These are phyloP conservation scores for Griposia aprilina DNA, from an alignment of 2,888 invertebrate species.

Conservation along the genomic window DNA sequence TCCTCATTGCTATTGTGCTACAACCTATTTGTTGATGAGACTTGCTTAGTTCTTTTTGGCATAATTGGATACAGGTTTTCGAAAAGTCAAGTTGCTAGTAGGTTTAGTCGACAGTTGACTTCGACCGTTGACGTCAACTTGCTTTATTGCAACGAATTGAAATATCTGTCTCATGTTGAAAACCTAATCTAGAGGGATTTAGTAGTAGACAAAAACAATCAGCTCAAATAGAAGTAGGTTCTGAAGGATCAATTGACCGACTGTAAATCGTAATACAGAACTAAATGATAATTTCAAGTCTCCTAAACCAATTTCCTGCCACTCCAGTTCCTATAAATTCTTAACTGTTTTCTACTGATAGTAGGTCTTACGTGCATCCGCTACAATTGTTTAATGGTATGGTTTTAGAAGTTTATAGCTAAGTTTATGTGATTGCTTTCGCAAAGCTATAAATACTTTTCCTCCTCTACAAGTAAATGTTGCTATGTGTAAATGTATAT, in stretches of 20 bases:
- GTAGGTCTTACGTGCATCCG: slow-evolving; percentile 39
- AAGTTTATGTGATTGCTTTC: slow-evolving; percentile 53
- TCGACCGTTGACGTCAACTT: background rate
- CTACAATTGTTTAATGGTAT: slow-evolving; percentile 45
- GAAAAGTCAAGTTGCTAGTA: background rate
- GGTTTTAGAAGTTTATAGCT: slow-evolving; percentile 45
- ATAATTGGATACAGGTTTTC: background rate
- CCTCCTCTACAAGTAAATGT: slow-evolving; percentile 22
- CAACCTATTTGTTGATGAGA: background rate
- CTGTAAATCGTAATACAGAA: background rate
- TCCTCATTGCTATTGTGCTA: background rate
- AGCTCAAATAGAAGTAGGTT: background rate
- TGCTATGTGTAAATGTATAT: background rate
- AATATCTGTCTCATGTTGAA: too few species aligned
- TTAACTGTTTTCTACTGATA: slow-evolving; percentile 45
- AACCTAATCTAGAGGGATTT: background rate
- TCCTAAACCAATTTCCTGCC: slow-evolving; percentile 53
- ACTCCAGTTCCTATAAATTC: slow-evolving; percentile 38
- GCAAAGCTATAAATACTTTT: slow-evolving; percentile 40
- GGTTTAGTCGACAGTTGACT: background rate
- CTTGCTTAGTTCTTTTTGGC: background rate
- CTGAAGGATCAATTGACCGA: background rate
- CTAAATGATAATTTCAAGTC: slow-evolving; percentile 26
- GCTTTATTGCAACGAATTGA: background rate
- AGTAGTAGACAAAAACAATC: background rate